Percentiles rank a stretch among this genome's conserved stretches.
Evolutionary conservation across 1,140 invertebrate species (phyloP).

Genomic region (Eurosta solidaginis): DNA sequence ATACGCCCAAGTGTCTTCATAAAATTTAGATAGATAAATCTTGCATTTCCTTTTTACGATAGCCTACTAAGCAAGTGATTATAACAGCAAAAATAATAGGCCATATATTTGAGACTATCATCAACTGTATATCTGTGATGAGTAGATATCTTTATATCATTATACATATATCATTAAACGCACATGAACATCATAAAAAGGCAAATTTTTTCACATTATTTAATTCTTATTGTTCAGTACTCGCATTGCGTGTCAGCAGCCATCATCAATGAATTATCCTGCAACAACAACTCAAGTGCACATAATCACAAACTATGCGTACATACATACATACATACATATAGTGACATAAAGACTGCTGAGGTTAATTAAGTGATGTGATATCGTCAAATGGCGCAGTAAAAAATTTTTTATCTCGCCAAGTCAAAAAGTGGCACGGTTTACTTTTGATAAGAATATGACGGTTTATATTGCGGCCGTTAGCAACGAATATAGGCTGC

Average conservation of each 20-base stretch:
- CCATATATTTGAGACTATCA: no score
- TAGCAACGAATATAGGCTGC: neutral
- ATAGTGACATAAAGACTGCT: neutral
- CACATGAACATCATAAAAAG: no score
- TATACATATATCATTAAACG: no score
- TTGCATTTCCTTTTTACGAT: no score
- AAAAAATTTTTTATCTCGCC: constrained; percentile 15
- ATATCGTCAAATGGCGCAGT: neutral
- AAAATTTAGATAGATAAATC: no score
- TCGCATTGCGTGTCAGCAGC: neutral
- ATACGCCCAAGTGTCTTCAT: neutral
- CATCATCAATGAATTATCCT: no score
- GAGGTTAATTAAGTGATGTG: constrained; percentile 11
- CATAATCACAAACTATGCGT: neutral
- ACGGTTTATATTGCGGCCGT: neutral
- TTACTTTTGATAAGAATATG: neutral
- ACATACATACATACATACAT: no score
- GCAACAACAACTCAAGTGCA: neutral
- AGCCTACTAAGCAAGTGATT: no score
- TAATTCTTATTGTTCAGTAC: neutral
- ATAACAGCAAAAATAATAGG: no score
- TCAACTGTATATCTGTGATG: no score
- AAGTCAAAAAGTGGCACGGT: constrained; percentile 16
- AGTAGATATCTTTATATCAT: no score
- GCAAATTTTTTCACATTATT: neutral